Percentiles rank a stretch among this genome's conserved stretches.
These are phyloP conservation scores for Allygus modestus DNA, from an alignment of 2,888 invertebrate species.

Conservation along the genomic window DNA sequence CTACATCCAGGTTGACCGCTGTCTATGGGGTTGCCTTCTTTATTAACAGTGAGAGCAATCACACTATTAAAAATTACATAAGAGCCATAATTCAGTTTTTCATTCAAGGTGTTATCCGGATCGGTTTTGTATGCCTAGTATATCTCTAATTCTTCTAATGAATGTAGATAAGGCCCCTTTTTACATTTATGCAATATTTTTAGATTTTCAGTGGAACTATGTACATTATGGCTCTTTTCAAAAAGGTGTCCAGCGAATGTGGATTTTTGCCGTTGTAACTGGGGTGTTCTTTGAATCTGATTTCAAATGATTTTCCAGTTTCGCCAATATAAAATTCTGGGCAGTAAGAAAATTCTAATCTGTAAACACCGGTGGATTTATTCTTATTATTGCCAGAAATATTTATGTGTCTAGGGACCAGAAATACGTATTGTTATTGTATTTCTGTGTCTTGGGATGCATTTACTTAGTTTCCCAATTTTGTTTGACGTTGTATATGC, in stretches of 20 bases:
- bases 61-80: no score
- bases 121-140: no score
- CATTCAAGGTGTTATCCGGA: no score
- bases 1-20: no score
- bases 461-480: not conserved
- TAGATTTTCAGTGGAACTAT: not conserved
- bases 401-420: not conserved
- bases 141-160: no score
- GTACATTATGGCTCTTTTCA: not conserved
- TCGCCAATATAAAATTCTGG: slow-evolving; percentile 35
- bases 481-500: not conserved
- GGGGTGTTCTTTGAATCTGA: slow-evolving; percentile 17
- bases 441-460: no score
- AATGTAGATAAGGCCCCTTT: no score
- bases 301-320: slow-evolving; percentile 13
- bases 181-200: not conserved
- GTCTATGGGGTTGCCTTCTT: no score
- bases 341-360: slow-evolving; percentile 9
- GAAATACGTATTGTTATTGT: no score
- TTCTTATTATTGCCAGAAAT: not conserved
- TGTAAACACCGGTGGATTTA: not conserved
- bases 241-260: slow-evolving; percentile 24
- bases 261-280: slow-evolving; percentile 16
- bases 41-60: no score
- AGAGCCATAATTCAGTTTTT: no score